A percentile compares a stretch with the other conserved stretches of the same genome.
These are phyloP conservation scores for Seriola rivoliana DNA, from an alignment of 2,113 vertebrate species.

Conservation along the genomic window DNA sequence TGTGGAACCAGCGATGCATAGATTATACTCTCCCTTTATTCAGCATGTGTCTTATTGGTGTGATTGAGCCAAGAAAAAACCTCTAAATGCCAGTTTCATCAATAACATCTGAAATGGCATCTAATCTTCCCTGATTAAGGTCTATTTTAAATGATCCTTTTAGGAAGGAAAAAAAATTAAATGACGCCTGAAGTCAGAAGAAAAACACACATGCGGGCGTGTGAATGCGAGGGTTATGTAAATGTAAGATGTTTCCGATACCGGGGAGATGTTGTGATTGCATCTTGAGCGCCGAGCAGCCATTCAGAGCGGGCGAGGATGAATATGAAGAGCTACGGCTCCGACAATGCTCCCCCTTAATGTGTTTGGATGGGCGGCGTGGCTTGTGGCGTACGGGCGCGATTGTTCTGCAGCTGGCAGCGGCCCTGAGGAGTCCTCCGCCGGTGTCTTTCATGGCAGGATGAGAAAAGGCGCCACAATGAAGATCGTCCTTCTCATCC, in stretches of 20 bases:
- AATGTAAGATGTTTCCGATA: slow-evolving; percentile 61
- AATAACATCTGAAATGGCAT: slow-evolving; percentile 67
- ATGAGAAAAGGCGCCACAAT: slow-evolving; percentile 72
- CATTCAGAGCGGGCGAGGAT: slow-evolving; percentile 43
- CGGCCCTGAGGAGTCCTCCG: slow-evolving; percentile 69
- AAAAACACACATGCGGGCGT: slow-evolving; percentile 45
- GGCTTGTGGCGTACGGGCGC: slow-evolving; percentile 42
- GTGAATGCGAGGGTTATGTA: slow-evolving; percentile 58
- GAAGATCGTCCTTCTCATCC: slow-evolving; percentile 74
- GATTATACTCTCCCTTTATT: slow-evolving; percentile 75
- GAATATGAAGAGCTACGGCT: slow-evolving; percentile 46
- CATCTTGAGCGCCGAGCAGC: slow-evolving; percentile 24
- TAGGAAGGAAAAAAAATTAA: slow-evolving; percentile 51
- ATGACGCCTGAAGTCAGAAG: slow-evolving; percentile 50
- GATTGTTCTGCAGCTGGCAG: slow-evolving; percentile 76
- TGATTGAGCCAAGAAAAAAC: slow-evolving; percentile 51
- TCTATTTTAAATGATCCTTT: slow-evolving; percentile 69
- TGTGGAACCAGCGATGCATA: slow-evolving; percentile 74
- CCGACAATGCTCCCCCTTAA: slow-evolving; percentile 59
- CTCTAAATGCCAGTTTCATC: slow-evolving; percentile 59
- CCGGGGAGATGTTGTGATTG: slow-evolving; percentile 63
- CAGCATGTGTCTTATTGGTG: slow-evolving; percentile 66
- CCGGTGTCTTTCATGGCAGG: slow-evolving; percentile 72
- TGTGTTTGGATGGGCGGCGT: slow-evolving; percentile 66
- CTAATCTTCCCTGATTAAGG: slow-evolving; percentile 71